phyloP scores from a whole-genome alignment of 2,888 invertebrate species.

The Phaedon cochleariae region DNA sequence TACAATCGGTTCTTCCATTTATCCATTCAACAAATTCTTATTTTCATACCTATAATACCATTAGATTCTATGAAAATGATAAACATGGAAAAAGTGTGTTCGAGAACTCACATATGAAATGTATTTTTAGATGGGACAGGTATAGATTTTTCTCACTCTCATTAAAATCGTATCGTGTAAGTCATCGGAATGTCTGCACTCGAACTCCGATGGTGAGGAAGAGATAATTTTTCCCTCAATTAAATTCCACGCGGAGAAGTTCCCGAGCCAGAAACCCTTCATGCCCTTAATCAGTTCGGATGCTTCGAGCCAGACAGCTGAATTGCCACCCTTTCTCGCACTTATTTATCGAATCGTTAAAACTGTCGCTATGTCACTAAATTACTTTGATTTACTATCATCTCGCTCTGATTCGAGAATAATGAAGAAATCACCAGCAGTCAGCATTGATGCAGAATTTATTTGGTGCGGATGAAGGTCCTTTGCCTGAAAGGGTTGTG shows the following conservation, averaged over 20 bases:
- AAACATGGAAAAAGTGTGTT: too few relatives aligned
- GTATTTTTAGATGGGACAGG: too few relatives aligned
- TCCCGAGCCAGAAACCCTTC: conserved; percentile 54
- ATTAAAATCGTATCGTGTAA: too few relatives aligned
- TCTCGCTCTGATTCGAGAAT: conserved; percentile 36
- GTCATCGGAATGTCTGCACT: background rate
- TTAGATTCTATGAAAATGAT: too few relatives aligned
- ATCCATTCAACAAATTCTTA: too few relatives aligned
- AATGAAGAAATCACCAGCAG: conserved; percentile 28
- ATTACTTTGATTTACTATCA: conserved; percentile 59
- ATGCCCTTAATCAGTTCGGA: conserved; percentile 41
- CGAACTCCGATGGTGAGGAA: conserved; percentile 33
- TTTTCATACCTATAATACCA: too few relatives aligned
- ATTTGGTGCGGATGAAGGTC: background rate
- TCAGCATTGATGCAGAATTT: conserved; percentile 4
- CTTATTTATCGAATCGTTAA: conserved; percentile 62
- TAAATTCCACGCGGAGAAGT: conserved; percentile 55
- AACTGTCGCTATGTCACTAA: conserved; percentile 58
- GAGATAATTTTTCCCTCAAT: conserved; percentile 62
- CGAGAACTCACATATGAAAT: too few relatives aligned
- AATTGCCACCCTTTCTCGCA: conserved; percentile 50
- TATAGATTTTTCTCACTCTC: too few relatives aligned
- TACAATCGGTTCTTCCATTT: too few relatives aligned
- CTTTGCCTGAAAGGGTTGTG: background rate
- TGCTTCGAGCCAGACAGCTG: conserved; percentile 38